Conservation (phyloP, 2,113 vertebrate genomes). For the Leptobrachium ailaonicum region DNA sequence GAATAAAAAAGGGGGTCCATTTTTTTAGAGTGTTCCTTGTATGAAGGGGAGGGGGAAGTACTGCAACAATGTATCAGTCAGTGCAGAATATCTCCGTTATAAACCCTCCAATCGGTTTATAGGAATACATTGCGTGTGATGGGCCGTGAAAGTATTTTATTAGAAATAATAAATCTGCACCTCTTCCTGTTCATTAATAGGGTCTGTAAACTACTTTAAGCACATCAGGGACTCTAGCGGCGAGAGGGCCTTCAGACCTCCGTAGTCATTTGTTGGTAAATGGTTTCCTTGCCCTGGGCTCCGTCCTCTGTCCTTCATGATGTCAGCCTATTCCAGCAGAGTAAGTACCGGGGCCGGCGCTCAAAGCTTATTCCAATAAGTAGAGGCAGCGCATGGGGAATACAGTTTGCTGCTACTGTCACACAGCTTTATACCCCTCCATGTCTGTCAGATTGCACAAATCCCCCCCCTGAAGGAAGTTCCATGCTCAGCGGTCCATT, state of each 20-base stretch:
- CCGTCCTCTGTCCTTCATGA: conserved; percentile 4
- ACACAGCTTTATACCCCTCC: neutral
- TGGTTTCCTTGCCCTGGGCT: conserved; percentile 13
- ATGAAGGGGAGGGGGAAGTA: no score
- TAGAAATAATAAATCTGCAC: no score
- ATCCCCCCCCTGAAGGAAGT: neutral
- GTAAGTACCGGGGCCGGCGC: neutral
- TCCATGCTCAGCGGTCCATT: no score
- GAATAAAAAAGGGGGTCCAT: no score
- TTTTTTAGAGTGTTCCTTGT: no score
- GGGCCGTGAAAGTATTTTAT: no score
- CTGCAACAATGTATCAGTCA: no score
- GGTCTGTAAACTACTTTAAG: no score
- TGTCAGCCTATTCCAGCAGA: conserved; percentile 1
- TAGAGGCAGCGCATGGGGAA: neutral
- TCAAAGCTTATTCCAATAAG: conserved; percentile 13
- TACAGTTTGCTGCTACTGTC: conserved; percentile 6
- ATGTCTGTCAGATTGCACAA: neutral
- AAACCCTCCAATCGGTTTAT: no score
- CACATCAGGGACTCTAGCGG: neutral
- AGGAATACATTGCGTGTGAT: no score
- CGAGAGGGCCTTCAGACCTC: neutral
- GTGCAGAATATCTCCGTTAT: no score
- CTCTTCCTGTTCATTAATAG: no score
- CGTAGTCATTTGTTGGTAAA: neutral